Evolutionary conservation across 2,113 vertebrate species (phyloP).

Genomic region (Osmerus eperlanus): DNA sequence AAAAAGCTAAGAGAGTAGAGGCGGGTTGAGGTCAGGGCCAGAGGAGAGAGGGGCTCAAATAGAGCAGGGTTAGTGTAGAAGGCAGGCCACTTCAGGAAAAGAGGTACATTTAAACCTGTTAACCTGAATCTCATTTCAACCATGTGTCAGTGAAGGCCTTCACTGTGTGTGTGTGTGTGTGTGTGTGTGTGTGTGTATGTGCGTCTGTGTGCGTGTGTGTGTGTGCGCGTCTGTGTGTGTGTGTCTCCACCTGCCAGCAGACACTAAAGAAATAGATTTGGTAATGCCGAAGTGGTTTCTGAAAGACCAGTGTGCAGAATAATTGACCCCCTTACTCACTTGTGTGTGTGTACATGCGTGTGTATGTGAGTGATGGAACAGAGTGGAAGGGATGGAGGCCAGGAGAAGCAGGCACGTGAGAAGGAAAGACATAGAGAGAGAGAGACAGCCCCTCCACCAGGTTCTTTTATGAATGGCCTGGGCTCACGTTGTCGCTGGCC

Average conservation of each 20-base stretch:
- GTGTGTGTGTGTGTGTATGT: background rate
- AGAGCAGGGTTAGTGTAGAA: background rate
- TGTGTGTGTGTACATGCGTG: background rate
- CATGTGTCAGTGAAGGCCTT: background rate
- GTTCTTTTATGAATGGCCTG: constrained; percentile 10
- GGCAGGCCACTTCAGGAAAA: background rate
- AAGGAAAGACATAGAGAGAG: background rate
- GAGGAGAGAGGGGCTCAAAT: background rate
- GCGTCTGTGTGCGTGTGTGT: constrained; percentile 17
- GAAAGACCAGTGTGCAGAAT: constrained; percentile 22
- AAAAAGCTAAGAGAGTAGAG: background rate
- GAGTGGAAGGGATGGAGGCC: no score
- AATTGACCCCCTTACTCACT: constrained; percentile 8
- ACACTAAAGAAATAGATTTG: background rate
- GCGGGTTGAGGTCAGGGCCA: background rate
- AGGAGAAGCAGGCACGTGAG: no score
- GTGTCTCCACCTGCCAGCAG: background rate
- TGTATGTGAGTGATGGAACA: background rate
- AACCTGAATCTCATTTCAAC: constrained; percentile 10
- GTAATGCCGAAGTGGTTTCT: background rate
- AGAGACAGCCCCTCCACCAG: constrained; percentile 16
- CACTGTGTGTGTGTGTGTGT: background rate
- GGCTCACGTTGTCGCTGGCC: constrained; percentile 22
- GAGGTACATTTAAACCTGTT: constrained; percentile 12
- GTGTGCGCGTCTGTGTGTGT: constrained; percentile 13